A percentile compares a stretch with the other conserved stretches of the same genome.
Evolutionary conservation across 2,888 invertebrate species (phyloP).

Genomic region (Diadegma fenestrale): DNA sequence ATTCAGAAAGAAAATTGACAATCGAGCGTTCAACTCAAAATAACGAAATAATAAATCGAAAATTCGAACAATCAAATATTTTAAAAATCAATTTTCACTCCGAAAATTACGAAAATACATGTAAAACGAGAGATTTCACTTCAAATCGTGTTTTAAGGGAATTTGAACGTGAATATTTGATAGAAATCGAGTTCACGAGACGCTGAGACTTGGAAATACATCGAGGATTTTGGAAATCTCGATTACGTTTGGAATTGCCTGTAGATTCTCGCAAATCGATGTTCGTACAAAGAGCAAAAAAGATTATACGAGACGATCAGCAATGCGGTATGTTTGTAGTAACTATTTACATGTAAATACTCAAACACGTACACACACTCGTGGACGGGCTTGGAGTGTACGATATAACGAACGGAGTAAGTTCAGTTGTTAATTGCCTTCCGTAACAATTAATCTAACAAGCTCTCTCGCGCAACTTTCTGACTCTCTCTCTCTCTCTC

Average conservation of each 20-base stretch:
- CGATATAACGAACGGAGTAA: conserved; percentile 34
- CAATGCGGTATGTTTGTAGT: conserved; percentile 38
- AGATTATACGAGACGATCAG: background rate
- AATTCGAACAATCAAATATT: too few species aligned
- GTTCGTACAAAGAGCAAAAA: conserved; percentile 9
- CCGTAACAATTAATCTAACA: conserved; percentile 68
- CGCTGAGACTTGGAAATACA: background rate
- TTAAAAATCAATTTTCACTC: too few species aligned
- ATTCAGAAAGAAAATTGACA: too few species aligned
- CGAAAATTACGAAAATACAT: too few species aligned
- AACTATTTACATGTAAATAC: conserved; percentile 1
- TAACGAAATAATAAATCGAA: too few species aligned
- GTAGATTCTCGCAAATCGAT: background rate
- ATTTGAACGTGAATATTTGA: too few species aligned
- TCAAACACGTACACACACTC: background rate
- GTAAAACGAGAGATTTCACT: too few species aligned
- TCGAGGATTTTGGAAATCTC: background rate
- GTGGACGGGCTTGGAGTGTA: conserved; percentile 8
- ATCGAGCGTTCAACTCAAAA: too few species aligned
- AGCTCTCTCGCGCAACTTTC: conserved; percentile 51
- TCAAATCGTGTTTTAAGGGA: too few species aligned
- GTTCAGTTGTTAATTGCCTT: conserved; percentile 67
- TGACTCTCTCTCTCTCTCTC: background rate
- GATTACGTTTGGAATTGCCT: background rate
- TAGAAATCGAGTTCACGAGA: too few species aligned